These are phyloP conservation scores for Perca fluviatilis DNA, from an alignment of 2,113 vertebrate species.

Conservation along the genomic window DNA sequence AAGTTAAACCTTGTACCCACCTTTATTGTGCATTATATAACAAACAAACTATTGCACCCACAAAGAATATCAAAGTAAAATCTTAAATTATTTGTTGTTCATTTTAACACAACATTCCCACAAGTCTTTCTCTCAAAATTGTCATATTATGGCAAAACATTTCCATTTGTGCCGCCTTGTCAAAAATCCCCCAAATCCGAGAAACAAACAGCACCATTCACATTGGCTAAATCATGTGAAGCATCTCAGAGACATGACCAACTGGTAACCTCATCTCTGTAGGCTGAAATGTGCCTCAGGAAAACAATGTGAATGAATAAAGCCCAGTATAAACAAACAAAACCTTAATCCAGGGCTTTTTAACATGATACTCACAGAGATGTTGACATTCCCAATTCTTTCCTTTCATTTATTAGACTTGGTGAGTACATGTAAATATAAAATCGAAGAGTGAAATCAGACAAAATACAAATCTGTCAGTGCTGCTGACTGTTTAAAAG, in stretches of 20 bases:
- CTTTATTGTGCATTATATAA: neutral
- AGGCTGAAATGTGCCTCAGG: conserved; percentile 60
- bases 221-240: conserved; percentile 78
- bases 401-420: conserved; percentile 29
- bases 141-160: conserved; percentile 20
- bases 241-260: conserved; percentile 68
- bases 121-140: conserved; percentile 34
- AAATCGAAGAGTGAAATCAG: conserved; percentile 53
- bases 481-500: conserved; percentile 59
- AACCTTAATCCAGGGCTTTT: conserved; percentile 61
- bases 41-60: neutral
- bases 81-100: neutral
- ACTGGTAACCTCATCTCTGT: conserved; percentile 64
- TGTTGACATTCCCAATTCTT: conserved; percentile 58
- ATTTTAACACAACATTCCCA: conserved; percentile 24
- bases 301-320: conserved; percentile 65
- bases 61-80: conserved; percentile 19
- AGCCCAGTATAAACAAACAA: conserved; percentile 66
- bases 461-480: conserved; percentile 63
- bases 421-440: conserved; percentile 51
- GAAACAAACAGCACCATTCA: conserved; percentile 81
- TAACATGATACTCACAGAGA: conserved; percentile 54
- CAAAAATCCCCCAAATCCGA: conserved; percentile 64
- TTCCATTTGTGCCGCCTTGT: conserved; percentile 31
- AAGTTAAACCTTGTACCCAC: neutral